phyloP scores from a whole-genome alignment of 2,888 invertebrate genomes.

The Troglohyphantes excavatus region DNA sequence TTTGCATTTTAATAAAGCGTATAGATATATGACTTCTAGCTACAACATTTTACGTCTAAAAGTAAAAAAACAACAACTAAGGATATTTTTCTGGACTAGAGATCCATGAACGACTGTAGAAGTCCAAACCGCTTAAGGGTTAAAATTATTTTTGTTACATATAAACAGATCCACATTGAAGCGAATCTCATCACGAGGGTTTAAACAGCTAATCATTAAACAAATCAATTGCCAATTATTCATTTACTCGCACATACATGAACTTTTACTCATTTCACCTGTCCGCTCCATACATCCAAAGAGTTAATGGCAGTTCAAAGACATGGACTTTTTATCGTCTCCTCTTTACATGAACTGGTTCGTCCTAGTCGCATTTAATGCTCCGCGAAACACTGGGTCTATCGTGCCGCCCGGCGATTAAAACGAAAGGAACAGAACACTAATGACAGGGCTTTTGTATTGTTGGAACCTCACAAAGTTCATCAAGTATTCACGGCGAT shows the following conservation, averaged over 20 bases:
- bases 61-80: too few species aligned
- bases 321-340: conserved; percentile 3
- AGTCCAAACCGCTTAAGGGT: too few species aligned
- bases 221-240: neutral
- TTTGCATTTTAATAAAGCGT: too few species aligned
- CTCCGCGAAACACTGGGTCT: conserved; percentile 19
- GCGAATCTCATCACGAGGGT: too few species aligned
- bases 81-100: too few species aligned
- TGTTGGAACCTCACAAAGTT: neutral
- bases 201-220: neutral
- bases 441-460: conserved; percentile 60
- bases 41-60: too few species aligned
- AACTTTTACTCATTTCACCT: conserved; percentile 17
- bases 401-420: conserved; percentile 39
- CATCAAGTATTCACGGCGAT: conserved; percentile 40
- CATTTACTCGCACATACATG: neutral
- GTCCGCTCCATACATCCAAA: conserved; percentile 3
- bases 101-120: too few species aligned
- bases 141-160: too few species aligned
- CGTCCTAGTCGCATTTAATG: neutral
- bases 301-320: conserved; percentile 42
- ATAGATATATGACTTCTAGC: too few species aligned
- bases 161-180: too few species aligned
- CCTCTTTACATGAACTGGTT: conserved; percentile 6
- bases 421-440: conserved; percentile 5